A percentile compares a stretch with the other conserved stretches of the same genome.
Evolutionary conservation across 2,888 invertebrate species (phyloP).

Genomic region (Eristalis arbustorum): DNA sequence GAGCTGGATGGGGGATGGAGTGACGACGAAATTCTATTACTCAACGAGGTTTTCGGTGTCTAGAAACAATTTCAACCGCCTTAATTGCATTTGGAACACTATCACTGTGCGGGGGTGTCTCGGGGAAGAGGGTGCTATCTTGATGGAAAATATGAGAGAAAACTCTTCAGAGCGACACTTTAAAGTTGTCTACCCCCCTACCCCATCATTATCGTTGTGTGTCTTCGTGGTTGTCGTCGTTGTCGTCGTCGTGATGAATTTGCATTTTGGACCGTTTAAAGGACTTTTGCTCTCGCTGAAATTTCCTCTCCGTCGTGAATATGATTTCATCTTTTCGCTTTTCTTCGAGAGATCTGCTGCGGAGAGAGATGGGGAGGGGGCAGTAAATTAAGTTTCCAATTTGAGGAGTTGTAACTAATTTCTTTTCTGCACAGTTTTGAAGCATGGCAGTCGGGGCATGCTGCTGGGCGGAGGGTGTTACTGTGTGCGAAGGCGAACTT

Average conservation of each 20-base stretch:
- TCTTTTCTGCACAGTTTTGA: constrained; percentile 28
- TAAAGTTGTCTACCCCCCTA: no score
- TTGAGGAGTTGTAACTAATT: constrained; percentile 69
- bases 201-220: constrained; percentile 1
- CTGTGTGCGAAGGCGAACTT: constrained; percentile 51
- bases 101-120: constrained; percentile 14
- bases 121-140: constrained; percentile 28
- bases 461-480: not conserved
- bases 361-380: constrained; percentile 28
- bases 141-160: constrained; percentile 66
- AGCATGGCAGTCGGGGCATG: not conserved
- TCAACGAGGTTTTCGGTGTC: constrained; percentile 68
- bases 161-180: constrained; percentile 56
- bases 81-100: constrained; percentile 66
- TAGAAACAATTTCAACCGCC: constrained; percentile 65
- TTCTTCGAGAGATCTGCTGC: not conserved
- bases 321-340: constrained; percentile 11
- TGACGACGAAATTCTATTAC: constrained; percentile 43
- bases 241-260: constrained; percentile 53
- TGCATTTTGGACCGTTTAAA: constrained; percentile 68
- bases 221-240: constrained; percentile 8
- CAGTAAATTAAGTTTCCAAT: constrained; percentile 69
- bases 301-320: not conserved
- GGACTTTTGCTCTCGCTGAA: constrained; percentile 26
- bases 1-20: not conserved